phyloP scores from a whole-genome alignment of 2,888 invertebrate genomes.

The Eilema griseolum region DNA sequence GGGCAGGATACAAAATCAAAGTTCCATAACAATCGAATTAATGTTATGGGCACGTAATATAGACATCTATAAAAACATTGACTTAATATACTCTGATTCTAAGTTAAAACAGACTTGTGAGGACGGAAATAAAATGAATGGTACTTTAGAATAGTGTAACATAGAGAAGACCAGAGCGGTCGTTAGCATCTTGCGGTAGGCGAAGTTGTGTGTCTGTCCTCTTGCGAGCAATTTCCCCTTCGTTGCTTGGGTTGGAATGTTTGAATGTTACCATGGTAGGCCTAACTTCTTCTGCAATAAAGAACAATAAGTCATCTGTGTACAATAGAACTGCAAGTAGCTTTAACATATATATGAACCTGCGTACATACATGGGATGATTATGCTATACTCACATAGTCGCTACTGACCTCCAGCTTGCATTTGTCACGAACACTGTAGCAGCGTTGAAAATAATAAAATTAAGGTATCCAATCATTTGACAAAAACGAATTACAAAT shows the following conservation, averaged over 20 bases:
- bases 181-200: neutral
- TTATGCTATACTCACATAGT: no score
- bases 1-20: neutral
- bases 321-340: neutral
- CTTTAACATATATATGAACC: neutral
- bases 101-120: neutral
- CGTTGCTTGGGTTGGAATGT: neutral
- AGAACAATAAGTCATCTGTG: neutral
- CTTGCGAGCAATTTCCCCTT: neutral
- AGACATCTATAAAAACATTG: no score
- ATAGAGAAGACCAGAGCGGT: neutral
- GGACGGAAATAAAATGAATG: neutral
- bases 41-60: neutral
- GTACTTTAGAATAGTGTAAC: neutral
- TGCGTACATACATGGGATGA: no score
- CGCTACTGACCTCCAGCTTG: neutral
- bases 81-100: neutral
- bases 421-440: neutral
- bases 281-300: neutral
- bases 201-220: neutral
- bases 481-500: no score
- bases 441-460: no score
- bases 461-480: no score
- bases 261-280: neutral
- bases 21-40: neutral